phyloP scores from a whole-genome alignment of 2,113 vertebrate genomes.

The Orthochromis malagaraziensis region DNA sequence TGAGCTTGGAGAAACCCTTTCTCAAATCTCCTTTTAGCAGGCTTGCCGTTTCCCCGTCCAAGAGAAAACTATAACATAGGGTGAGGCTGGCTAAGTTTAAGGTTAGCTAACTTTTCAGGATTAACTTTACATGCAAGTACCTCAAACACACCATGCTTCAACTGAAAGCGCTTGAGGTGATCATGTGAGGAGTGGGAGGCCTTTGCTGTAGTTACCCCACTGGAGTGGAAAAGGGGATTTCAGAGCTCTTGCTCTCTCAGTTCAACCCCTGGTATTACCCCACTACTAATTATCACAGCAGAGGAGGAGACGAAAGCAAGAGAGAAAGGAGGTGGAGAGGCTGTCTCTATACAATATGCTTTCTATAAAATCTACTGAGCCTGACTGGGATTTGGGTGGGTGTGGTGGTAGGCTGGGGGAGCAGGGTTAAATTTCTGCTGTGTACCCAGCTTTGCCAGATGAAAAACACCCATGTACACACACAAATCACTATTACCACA shows the following conservation, averaged over 20 bases:
- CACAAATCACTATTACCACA: not conserved
- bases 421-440: slow-evolving; percentile 18
- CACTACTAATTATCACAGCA: slow-evolving; percentile 61
- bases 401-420: slow-evolving; percentile 17
- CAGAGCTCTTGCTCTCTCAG: slow-evolving; percentile 14
- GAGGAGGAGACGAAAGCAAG: slow-evolving; percentile 22
- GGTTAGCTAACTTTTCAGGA: not conserved
- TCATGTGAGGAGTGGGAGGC: slow-evolving; percentile 3
- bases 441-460: slow-evolving; percentile 26
- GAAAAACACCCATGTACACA: not conserved
- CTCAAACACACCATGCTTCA: not conserved
- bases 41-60: not conserved
- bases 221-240: slow-evolving; percentile 60
- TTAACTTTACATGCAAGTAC: not conserved
- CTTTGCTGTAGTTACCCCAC: slow-evolving; percentile 43
- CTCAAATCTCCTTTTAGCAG: not conserved
- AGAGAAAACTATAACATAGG: not conserved
- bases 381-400: slow-evolving; percentile 37
- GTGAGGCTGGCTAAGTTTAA: not conserved
- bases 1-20: slow-evolving; percentile 28
- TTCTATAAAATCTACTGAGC: slow-evolving; percentile 48
- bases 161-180: slow-evolving; percentile 21
- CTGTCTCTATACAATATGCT: slow-evolving; percentile 48
- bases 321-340: slow-evolving; percentile 4
- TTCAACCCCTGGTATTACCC: slow-evolving; percentile 34